A percentile compares a stretch with the other conserved stretches of the same genome.
phyloP scores from a whole-genome alignment of 2,888 invertebrate genomes.

The Ormyrus labotus region DNA sequence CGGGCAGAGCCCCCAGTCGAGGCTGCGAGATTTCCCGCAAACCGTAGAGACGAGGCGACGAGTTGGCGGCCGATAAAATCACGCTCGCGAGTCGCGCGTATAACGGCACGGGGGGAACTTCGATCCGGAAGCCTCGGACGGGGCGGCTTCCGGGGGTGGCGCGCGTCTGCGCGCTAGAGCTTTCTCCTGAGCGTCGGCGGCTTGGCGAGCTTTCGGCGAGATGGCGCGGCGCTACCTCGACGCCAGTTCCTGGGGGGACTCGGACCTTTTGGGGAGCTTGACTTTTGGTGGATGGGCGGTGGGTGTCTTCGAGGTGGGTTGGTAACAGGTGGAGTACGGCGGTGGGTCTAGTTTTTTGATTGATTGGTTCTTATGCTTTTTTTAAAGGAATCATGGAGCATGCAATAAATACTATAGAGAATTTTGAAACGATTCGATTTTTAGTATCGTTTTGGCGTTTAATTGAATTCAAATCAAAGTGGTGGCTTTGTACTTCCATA shows the following conservation, averaged over 20 bases:
- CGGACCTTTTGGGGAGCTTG: too few species aligned
- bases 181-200: slow-evolving; percentile 30
- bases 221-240: slow-evolving; percentile 33
- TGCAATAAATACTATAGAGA: background rate
- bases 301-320: too few species aligned
- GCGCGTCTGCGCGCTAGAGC: slow-evolving; percentile 41
- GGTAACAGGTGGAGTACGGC: too few species aligned
- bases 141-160: slow-evolving; percentile 50
- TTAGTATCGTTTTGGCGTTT: too few species aligned
- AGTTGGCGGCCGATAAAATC: slow-evolving; percentile 71
- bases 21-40: slow-evolving; percentile 60
- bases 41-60: slow-evolving; percentile 61
- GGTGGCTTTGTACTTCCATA: too few species aligned
- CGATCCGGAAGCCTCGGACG: slow-evolving; percentile 49
- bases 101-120: background rate
- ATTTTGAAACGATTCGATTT: background rate
- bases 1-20: slow-evolving; percentile 59
- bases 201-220: slow-evolving; percentile 26
- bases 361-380: too few species aligned
- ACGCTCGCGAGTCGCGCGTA: slow-evolving; percentile 58
- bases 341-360: too few species aligned
- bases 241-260: too few species aligned
- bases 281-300: too few species aligned
- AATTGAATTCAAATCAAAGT: too few species aligned
- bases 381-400: too few species aligned